Evolutionary conservation across 1,140 invertebrate genomes (phyloP).

Genomic region (Bemisia tabaci): DNA sequence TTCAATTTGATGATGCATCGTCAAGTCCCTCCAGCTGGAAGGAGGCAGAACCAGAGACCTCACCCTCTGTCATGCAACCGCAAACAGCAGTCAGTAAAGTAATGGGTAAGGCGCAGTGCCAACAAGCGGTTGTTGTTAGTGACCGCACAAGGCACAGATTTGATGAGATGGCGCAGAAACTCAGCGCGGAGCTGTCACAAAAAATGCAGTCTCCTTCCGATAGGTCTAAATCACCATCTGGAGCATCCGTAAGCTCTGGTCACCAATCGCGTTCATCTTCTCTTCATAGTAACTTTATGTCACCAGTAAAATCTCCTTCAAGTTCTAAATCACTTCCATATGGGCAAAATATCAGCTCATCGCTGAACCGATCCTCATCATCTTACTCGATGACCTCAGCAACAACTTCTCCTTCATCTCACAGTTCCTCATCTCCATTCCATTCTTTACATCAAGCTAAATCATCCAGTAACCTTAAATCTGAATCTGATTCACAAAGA

Average conservation of each 20-base stretch:
- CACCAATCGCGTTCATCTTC: not conserved
- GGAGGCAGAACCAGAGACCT: not conserved
- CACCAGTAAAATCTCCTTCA: not conserved
- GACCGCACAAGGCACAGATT: constrained; percentile 17
- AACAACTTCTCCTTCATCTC: not conserved
- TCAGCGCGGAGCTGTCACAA: not conserved
- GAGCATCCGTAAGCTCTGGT: constrained; percentile 18
- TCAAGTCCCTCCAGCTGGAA: not conserved
- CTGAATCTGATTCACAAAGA: not conserved
- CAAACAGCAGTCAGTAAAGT: constrained; percentile 23
- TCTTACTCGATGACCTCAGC: not conserved
- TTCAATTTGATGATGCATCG: not conserved
- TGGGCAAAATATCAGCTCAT: not conserved
- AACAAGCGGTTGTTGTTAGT: constrained; percentile 23
- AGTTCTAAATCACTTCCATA: not conserved
- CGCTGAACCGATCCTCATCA: not conserved
- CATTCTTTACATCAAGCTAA: not conserved
- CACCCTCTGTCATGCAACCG: constrained; percentile 10
- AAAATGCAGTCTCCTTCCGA: constrained; percentile 10
- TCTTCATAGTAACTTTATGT: not conserved
- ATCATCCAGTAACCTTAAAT: not conserved
- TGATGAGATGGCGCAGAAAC: constrained; percentile 5
- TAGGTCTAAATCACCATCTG: constrained; percentile 26
- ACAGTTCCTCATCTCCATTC: not conserved
- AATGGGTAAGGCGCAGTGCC: constrained; percentile 24